Base-by-base conservation (phyloP, 1,140 invertebrate genomes). In the Homalodisca vitripennis region DNA sequence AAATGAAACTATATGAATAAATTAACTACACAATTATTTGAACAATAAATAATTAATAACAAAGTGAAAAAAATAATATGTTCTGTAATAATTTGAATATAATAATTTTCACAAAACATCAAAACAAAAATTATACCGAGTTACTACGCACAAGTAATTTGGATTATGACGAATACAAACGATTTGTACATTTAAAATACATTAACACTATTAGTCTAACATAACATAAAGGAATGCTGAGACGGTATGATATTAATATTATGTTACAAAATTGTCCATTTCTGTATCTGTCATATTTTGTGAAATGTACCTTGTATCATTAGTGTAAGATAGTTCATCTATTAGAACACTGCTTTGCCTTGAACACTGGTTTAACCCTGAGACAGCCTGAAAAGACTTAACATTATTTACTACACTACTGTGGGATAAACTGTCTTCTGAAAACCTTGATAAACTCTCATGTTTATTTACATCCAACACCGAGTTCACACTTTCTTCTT, bases 361-460 rank as follows among this genome's bases (percentile, higher is more conserved):
- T 60, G 55, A 26, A 60, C 55, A 60, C 55, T 26, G 55, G 29
- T 24, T 60, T 26, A 60, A 60, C 10, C 27, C 55, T 60, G 55
- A 26, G 24, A 30, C 55, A 12, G 14, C 13, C n/a, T 60, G 55
- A 60, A 60, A 60, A 10, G 55, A 20, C 48, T 51, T n/a, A n/a
- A n/a, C n/a, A n/a, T n/a, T 41, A 17, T 41, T 41, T 17, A 41
- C 6, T 41, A 41, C 6, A 41, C 34, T 41, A 41, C 17, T 41
- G 6, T 6, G 17, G 17, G 34, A 41, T 10, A 41, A 10, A 41
- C 17, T 41, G 34, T 17, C 34, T 41, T 41, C 6, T 41, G 17
- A 17, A 41, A 6, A 41, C 17, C 6, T 41, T 41, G 6, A 41
- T 41, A 17, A 41, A 10, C 34, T 41, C 17, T 41, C n/a, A n/a